Evolutionary conservation across 2,113 vertebrate genomes (phyloP).

Genomic region (Thunnus thynnus): DNA sequence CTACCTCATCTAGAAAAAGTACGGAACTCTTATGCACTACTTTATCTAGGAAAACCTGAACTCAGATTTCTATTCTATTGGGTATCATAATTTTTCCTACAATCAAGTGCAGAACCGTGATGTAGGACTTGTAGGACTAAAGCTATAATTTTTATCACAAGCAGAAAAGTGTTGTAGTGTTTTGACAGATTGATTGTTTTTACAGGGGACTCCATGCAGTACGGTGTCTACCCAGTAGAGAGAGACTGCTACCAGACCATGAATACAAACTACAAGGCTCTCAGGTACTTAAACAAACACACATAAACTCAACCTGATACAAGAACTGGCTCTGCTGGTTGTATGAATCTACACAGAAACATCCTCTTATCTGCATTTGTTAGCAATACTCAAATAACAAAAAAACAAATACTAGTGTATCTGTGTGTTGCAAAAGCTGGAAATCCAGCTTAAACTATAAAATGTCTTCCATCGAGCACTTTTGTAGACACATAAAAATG

Average conservation of each 20-base stretch:
- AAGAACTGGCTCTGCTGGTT: not conserved
- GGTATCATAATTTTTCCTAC: too few relatives aligned
- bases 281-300: conserved; percentile 69
- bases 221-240: conserved; percentile 74
- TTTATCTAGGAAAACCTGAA: not conserved
- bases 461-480: too few relatives aligned
- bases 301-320: not conserved
- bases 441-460: too few relatives aligned
- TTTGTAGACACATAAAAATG: too few relatives aligned
- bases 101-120: not conserved
- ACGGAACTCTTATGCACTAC: conserved; percentile 15
- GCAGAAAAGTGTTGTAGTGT: not conserved
- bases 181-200: conserved; percentile 20
- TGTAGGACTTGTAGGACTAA: not conserved
- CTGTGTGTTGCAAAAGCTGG: too few relatives aligned
- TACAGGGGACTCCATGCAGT: conserved; percentile 82
- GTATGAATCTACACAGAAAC: not conserved
- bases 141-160: not conserved
- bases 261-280: conserved; percentile 77
- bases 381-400: too few relatives aligned
- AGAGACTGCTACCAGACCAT: conserved; percentile 80
- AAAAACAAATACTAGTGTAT: too few relatives aligned
- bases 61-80: not conserved
- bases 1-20: conserved; percentile 87
- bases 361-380: not conserved